phyloP scores from a whole-genome alignment of 2,113 vertebrate genomes.

The Cyphomyrus plagiostoma region DNA sequence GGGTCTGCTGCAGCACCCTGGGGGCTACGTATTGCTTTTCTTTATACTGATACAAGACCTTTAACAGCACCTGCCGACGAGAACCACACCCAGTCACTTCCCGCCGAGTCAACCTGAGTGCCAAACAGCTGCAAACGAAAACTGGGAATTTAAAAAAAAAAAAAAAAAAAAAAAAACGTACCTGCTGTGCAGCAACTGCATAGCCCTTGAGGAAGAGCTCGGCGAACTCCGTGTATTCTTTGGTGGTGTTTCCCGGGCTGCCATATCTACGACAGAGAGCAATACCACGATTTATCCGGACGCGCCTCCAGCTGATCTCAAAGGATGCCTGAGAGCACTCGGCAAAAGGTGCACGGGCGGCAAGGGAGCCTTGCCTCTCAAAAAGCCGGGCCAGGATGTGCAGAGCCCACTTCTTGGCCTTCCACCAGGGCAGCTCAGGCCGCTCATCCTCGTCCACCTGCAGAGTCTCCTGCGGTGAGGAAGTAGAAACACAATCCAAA shows the following conservation, averaged over 20 bases:
- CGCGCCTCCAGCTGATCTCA: background rate
- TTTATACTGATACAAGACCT: constrained; percentile 95
- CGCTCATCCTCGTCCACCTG: constrained; percentile 95
- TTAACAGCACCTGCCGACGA: constrained; percentile 81
- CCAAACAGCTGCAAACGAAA: too few relatives aligned
- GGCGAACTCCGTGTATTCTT: constrained; percentile 96
- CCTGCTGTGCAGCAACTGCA: constrained; percentile 88
- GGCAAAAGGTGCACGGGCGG: background rate
- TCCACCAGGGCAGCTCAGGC: constrained; percentile 97
- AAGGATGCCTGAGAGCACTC: constrained; percentile 11
- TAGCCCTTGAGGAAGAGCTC: constrained; percentile 97
- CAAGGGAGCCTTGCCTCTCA: constrained; percentile 70
- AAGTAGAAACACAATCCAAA: background rate
- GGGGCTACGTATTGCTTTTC: constrained; percentile 96
- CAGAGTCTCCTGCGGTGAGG: constrained; percentile 77
- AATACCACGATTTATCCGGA: background rate
- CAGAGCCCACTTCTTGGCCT: constrained; percentile 98
- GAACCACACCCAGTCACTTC: background rate
- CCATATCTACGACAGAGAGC: constrained; percentile 71
- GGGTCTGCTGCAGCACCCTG: constrained; percentile 90
- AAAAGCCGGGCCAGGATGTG: constrained; percentile 96
- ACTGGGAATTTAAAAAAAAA: background rate
- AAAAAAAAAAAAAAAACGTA: constrained; percentile 38
- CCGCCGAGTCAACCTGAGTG: background rate
- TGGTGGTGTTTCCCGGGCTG: constrained; percentile 97